Base-by-base conservation (phyloP, 2,797 vertebrate species). In the Kryptopterus vitreolus region DNA sequence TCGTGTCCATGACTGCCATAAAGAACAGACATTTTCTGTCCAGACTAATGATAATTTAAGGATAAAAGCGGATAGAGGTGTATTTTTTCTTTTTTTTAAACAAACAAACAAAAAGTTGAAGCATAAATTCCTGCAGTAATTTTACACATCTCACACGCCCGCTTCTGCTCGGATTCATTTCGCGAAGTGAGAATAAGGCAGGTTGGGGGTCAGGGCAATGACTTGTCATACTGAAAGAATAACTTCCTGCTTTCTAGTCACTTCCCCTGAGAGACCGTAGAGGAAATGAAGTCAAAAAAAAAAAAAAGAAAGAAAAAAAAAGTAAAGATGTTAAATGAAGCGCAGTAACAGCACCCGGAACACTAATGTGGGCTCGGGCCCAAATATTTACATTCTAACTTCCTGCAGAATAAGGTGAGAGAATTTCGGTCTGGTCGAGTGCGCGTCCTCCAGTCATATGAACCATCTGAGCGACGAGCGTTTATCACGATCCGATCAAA, bases 201-300 rank as follows among this genome's bases (percentile, higher is more conserved):
- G 68, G 18, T 79, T 83, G 57, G 71, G n/a, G 71, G 59, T 53
- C 76, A n/a, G 71, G 62, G 13, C 62, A 70, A 26, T 63, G 38
- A 77, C 33, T 61, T 81, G 73, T 80, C 78, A 74, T 61, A 53
- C 69, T 75, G 70, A 80, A 78, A 83, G 61, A 81, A 78, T 22
- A 50, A 82, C 81, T 87, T 89, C 82, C 85, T 82, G 43, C 18
- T 81, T 79, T 77, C 38, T 77, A 65, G 57, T 35, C 52, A 83
- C 59, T 86, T 86, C 83, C 78, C 35, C 50, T 31, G 35, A 79
- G 63, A 66, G 58, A 31, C 18, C n/a, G 46, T 71, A 81, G 57
- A 81, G 78, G 66, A 82, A 82, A 80, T 20, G 3, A 22, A 70
- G 52, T 74, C 71, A 66, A 55, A 76, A 70, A 31, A 74, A 43